Evolutionary conservation across 2,797 vertebrate species (phyloP).

Genomic region (Meda fulgida): DNA sequence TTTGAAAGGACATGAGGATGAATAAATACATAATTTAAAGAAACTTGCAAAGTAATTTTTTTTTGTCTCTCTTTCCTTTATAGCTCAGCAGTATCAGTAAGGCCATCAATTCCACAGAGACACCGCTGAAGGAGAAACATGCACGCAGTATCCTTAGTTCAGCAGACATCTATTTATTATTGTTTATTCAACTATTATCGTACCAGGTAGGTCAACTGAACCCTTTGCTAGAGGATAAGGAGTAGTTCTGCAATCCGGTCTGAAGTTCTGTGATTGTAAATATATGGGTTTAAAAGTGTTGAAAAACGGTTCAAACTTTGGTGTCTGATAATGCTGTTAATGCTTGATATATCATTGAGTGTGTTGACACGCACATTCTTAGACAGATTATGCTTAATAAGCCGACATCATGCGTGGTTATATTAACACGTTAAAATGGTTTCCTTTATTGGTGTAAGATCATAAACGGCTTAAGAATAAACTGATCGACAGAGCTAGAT

Average conservation of each 20-base stretch:
- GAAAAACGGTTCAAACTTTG: background rate
- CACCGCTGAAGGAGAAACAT: conserved; percentile 96
- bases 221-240: background rate
- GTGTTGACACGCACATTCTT: too few relatives aligned
- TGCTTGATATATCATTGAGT: background rate
- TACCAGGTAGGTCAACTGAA: background rate
- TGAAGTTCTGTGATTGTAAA: background rate
- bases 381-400: too few relatives aligned
- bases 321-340: background rate
- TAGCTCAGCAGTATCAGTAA: conserved; percentile 98
- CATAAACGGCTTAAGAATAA: too few relatives aligned
- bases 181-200: background rate
- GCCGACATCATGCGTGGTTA: too few relatives aligned
- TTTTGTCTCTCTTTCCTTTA: background rate
- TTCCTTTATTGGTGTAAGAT: too few relatives aligned
- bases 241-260: background rate
- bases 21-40: background rate
- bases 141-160: conserved; percentile 92
- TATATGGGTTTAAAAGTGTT: background rate
- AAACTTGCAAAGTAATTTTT: background rate
- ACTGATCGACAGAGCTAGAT: too few relatives aligned
- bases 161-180: background rate
- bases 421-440: too few relatives aligned
- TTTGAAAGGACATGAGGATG: background rate
- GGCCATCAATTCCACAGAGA: conserved; percentile 92